phyloP scores from a whole-genome alignment of 2,113 vertebrate species.

The Burhinus bistriatus region DNA sequence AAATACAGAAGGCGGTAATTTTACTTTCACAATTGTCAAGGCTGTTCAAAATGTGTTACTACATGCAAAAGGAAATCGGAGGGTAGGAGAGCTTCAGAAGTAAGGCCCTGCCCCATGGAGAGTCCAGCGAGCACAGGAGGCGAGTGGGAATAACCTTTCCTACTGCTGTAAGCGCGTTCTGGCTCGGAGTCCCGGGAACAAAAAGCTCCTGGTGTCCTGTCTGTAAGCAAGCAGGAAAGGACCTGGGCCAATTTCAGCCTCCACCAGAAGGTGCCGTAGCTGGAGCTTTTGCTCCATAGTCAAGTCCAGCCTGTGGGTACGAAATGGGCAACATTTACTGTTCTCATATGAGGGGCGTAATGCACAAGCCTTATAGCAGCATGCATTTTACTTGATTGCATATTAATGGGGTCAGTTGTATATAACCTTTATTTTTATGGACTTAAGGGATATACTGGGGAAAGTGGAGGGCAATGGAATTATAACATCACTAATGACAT shows the following conservation, averaged over 20 bases:
- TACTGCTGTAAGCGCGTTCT: rapidly evolving
- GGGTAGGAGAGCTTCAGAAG: not conserved
- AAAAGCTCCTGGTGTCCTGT: not conserved
- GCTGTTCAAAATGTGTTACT: not conserved
- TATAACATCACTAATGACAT: not conserved
- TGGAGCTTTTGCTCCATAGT: not conserved
- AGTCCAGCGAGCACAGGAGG: not conserved
- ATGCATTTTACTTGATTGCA: not conserved
- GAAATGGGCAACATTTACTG: not conserved
- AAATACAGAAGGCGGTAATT: not conserved
- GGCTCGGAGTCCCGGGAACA: not conserved
- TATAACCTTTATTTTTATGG: not conserved
- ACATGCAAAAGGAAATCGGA: not conserved
- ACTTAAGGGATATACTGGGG: not conserved
- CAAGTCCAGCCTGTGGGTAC: not conserved
- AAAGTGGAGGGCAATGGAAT: not conserved
- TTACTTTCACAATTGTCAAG: not conserved
- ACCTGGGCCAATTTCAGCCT: not conserved
- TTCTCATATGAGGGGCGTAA: not conserved
- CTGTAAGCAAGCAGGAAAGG: not conserved
- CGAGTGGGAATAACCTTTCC: not conserved
- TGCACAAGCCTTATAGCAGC: not conserved
- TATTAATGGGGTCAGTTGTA: not conserved
- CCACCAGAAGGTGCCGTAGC: not conserved
- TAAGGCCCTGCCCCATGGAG: not conserved